A percentile compares a stretch with the other conserved stretches of the same genome.
phyloP scores from a whole-genome alignment of 1,140 invertebrate genomes.

The Chelonus insularis region DNA sequence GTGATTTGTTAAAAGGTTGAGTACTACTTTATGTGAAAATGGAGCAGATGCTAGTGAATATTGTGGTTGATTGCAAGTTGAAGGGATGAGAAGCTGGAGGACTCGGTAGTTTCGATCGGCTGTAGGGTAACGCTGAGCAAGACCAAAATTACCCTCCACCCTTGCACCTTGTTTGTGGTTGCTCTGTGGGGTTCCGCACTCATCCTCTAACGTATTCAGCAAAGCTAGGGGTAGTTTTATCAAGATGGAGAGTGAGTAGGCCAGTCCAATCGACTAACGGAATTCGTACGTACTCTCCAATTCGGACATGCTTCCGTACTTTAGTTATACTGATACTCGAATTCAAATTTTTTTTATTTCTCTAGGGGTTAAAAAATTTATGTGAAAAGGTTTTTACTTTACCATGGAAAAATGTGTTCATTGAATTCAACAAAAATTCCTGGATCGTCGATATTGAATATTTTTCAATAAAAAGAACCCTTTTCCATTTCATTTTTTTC shows the following conservation, averaged over 20 bases:
- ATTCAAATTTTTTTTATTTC: not conserved
- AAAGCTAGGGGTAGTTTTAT: not conserved
- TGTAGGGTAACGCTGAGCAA: slow-evolving; percentile 52
- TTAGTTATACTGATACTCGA: not conserved
- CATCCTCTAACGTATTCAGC: not conserved
- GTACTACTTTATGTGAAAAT: not conserved
- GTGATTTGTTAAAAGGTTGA: too few species aligned
- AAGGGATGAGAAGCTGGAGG: slow-evolving; percentile 14
- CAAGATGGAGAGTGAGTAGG: not conserved
- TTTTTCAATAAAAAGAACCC: not conserved
- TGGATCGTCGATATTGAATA: not conserved
- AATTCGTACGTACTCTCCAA: slow-evolving; percentile 9
- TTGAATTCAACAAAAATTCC: slow-evolving; percentile 1
- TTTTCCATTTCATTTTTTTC: not conserved
- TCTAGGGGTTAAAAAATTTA: not conserved
- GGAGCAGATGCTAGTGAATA: slow-evolving; percentile 26
- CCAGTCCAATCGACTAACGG: not conserved
- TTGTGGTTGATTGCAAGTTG: slow-evolving; percentile 32
- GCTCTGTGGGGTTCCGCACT: slow-evolving; percentile 32
- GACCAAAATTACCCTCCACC: slow-evolving; percentile 46
- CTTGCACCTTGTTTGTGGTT: slow-evolving; percentile 45
- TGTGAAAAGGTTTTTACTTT: not conserved
- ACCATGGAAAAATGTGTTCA: not conserved
- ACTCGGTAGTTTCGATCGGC: slow-evolving; percentile 21
- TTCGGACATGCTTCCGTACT: slow-evolving; percentile 10